Evolutionary conservation across 2,113 vertebrate species (phyloP).

Genomic region (Petroica traversi): DNA sequence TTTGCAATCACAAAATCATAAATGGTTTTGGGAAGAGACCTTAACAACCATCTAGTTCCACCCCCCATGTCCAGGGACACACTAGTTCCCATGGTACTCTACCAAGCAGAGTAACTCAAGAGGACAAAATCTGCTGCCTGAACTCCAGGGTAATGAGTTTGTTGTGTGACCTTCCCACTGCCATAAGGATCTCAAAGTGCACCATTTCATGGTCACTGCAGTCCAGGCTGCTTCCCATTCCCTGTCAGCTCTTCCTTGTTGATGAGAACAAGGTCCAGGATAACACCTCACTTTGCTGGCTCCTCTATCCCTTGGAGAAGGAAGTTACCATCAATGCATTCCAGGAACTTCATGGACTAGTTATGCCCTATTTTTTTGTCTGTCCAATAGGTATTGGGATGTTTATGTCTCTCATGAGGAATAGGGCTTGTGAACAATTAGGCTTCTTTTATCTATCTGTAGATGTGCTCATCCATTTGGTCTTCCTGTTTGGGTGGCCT

Average conservation of each 20-base stretch:
- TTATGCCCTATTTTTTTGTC: neutral
- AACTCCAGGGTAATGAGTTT: neutral
- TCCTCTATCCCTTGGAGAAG: neutral
- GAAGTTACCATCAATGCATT: neutral
- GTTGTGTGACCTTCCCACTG: neutral
- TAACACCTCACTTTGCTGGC: neutral
- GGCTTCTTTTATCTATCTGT: neutral
- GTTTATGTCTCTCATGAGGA: neutral
- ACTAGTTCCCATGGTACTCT: neutral
- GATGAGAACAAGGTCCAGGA: neutral
- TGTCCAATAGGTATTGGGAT: neutral
- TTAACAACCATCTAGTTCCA: neutral
- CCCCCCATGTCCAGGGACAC: fast-evolving
- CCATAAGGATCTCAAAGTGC: neutral
- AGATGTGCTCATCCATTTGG: fast-evolving
- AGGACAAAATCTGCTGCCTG: neutral
- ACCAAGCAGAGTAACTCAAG: neutral
- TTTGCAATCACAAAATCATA: neutral
- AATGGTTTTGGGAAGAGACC: neutral
- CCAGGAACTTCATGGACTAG: neutral
- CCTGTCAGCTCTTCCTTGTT: too few species aligned
- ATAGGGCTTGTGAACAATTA: neutral
- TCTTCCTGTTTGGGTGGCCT: neutral
- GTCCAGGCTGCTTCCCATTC: neutral
- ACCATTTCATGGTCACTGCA: neutral